Base-by-base conservation (phyloP, 2,888 invertebrate species). In the Mythimna albipuncta region DNA sequence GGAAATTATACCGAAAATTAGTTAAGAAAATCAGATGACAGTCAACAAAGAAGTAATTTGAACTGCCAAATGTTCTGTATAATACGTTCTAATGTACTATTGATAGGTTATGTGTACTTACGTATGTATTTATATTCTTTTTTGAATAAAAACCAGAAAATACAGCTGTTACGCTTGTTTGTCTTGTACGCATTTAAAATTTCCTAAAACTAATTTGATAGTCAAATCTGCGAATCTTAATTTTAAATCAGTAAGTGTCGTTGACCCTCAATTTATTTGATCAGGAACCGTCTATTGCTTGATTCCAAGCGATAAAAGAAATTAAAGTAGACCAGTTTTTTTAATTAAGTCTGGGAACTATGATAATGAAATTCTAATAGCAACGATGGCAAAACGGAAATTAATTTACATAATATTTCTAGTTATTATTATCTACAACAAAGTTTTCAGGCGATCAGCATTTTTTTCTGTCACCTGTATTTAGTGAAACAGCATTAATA, bases 121-220 rank as follows among this genome's bases (percentile, higher is more conserved):
- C 32, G 1, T 32, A 32, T 2, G 13, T 44, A 13, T 44, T 41
- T 52, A 26, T 35, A 47, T 52, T 7, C 50, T 6, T 10, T 52
- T n/a, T 16, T 52, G 52, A 79, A 38, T 16, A 72, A 64, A 59
- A 78, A 65, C 64, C 38, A 59, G 57, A 82, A 52, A 82, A 55
- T 72, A 69, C 64, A 32, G 83, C 52, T 78, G 57, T 58, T 35
- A 44, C 21, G 32, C 83, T 61, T 64, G 47, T 70, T 66, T 67
- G 13, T 54, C 58, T 47, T 58, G 26, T 52, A 65, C 19, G 35
- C 47, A 69, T 69, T 70, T 26, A 55, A 26, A 54, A 66, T 67
- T 68, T 69, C 65, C 68, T 59, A n/a, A 79, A 73, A 66, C n/a
- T 58, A 21, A 57, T 69, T 79, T 83, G 38, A 70, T 62, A 83